Conservation (phyloP, 2,797 vertebrate genomes). For the Sebastes elongatus region DNA sequence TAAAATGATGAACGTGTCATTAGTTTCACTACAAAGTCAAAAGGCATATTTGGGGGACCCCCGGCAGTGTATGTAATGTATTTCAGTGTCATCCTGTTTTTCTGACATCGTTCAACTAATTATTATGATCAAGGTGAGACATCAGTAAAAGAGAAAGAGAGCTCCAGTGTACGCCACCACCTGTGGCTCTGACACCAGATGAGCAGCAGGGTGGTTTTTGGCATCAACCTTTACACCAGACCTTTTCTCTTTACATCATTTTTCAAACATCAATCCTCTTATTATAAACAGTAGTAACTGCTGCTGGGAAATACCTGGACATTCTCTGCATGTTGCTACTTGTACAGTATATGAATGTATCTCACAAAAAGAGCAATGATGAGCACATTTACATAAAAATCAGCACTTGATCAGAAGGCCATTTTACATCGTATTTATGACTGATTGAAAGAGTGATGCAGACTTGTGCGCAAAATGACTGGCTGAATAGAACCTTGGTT, state of each 20-base stretch:
- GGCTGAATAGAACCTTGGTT: not conserved
- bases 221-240: not conserved
- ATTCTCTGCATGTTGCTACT: not conserved
- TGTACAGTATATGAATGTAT: not conserved
- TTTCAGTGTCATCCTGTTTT: slow-evolving; percentile 33
- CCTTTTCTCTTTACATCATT: not conserved
- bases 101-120: slow-evolving; percentile 42
- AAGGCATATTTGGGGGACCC: slow-evolving; percentile 25
- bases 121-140: slow-evolving; percentile 43
- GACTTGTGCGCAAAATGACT: not conserved
- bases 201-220: slow-evolving; percentile 8
- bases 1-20: slow-evolving; percentile 2
- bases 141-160: slow-evolving; percentile 10
- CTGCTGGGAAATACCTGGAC: not conserved
- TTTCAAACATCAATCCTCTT: not conserved
- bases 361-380: not conserved
- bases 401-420: not conserved
- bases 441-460: not conserved
- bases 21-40: slow-evolving; percentile 20
- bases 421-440: not conserved
- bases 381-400: not conserved
- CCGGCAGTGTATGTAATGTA: slow-evolving; percentile 37
- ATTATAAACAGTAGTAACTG: not conserved
- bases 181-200: slow-evolving; percentile 29
- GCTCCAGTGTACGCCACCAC: slow-evolving; percentile 11